Percentiles rank a stretch among this genome's conserved stretches.
Conservation (phyloP, 2,888 invertebrate species). For the Lasioglossum morio region DNA sequence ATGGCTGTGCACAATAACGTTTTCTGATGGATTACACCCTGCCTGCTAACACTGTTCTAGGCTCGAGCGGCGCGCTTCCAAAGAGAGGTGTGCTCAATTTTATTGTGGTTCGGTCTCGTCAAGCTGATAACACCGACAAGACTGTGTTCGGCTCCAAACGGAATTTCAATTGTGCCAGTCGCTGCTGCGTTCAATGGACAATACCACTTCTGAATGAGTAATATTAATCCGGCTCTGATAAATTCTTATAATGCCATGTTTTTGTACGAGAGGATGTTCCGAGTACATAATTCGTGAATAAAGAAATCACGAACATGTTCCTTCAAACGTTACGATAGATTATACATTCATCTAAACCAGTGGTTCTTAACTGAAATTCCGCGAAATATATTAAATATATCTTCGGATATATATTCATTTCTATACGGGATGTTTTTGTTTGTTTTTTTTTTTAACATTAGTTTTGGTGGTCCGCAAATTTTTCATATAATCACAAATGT, state of each 20-base stretch:
- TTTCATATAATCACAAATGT: no score
- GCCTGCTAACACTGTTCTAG: conserved; percentile 1
- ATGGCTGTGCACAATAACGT: neutral
- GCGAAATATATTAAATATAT: no score
- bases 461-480: no score
- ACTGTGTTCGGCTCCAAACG: neutral
- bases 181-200: neutral
- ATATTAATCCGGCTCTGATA: neutral
- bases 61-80: neutral
- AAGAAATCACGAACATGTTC: no score
- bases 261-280: no score
- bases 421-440: no score
- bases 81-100: neutral
- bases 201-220: neutral
- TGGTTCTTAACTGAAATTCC: no score
- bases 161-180: neutral
- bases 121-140: neutral
- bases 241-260: neutral
- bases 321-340: no score
- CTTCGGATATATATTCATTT: no score
- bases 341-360: no score
- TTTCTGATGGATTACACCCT: neutral
- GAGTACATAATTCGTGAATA: no score
- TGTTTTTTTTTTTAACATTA: no score
- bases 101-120: neutral